Percentiles rank a stretch among this genome's conserved stretches.
These are phyloP conservation scores for Ariopsis seemanni DNA, from an alignment of 2,113 vertebrate species.

Conservation along the genomic window DNA sequence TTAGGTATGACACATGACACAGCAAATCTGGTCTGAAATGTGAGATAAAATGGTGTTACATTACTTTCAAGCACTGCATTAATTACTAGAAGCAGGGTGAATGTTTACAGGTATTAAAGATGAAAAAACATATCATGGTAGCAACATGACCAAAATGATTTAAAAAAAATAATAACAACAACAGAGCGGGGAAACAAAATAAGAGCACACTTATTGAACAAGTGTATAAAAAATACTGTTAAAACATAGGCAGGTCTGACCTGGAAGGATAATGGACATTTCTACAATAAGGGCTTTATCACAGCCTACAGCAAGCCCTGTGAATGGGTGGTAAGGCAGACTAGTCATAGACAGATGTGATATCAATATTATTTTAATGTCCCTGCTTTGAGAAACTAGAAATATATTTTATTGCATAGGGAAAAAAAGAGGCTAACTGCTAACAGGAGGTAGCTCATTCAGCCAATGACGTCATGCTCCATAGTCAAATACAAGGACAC, in stretches of 20 bases:
- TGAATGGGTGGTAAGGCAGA: neutral
- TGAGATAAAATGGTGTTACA: neutral
- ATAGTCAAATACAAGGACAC: conserved; percentile 18
- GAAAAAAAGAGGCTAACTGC: conserved; percentile 25
- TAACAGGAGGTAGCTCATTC: conserved; percentile 13
- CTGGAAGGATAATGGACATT: neutral
- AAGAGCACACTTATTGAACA: neutral
- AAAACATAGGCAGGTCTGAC: no score
- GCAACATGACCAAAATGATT: neutral
- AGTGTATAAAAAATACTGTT: neutral
- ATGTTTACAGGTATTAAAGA: neutral
- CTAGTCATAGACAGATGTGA: neutral
- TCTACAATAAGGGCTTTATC: neutral
- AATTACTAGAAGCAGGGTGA: neutral
- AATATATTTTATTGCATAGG: neutral
- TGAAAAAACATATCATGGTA: neutral
- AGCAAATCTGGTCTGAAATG: neutral
- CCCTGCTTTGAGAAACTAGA: neutral
- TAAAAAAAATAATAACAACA: no score
- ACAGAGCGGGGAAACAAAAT: neutral
- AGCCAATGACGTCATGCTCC: conserved; percentile 12
- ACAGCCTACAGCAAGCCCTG: neutral
- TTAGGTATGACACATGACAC: neutral
- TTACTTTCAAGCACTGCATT: neutral
- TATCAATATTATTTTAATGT: neutral